Percentiles rank a stretch among this genome's conserved stretches.
Evolutionary conservation across 2,888 invertebrate genomes (phyloP).

Genomic region (Drosophila antonietae): DNA sequence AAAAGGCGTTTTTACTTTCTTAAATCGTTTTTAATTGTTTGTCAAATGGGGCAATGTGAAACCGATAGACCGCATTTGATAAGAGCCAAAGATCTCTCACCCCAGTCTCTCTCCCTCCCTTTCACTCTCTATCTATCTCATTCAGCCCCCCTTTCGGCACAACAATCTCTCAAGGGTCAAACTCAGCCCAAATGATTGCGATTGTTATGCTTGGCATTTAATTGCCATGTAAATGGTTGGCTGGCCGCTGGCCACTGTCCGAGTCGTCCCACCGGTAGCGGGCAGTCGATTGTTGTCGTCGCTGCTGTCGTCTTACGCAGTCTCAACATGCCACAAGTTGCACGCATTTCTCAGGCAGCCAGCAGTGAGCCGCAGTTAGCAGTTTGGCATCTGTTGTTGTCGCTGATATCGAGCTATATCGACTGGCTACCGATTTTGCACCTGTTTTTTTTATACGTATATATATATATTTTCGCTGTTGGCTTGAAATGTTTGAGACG

Average conservation of each 20-base stretch:
- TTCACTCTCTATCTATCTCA: neutral
- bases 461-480: neutral
- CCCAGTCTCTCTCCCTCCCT: neutral
- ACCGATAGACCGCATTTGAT: conserved; percentile 77
- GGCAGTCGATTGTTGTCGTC: conserved; percentile 63
- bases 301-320: conserved; percentile 59
- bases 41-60: conserved; percentile 79
- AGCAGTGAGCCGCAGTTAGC: conserved; percentile 19
- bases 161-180: conserved; percentile 56
- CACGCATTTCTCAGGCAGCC: conserved; percentile 69
- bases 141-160: neutral
- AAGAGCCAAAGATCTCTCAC: conserved; percentile 40
- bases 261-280: conserved; percentile 60
- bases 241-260: conserved; percentile 18
- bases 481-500: conserved; percentile 53
- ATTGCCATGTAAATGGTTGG: conserved; percentile 79
- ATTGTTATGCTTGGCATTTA: conserved; percentile 80
- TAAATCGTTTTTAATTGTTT: conserved; percentile 79
- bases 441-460: conserved; percentile 49
- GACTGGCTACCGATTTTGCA: conserved; percentile 77
- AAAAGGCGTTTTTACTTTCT: conserved; percentile 72
- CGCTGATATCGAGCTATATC: conserved; percentile 64
- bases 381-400: conserved; percentile 40
- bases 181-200: conserved; percentile 63
- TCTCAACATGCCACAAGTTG: conserved; percentile 69